phyloP scores from a whole-genome alignment of 2,113 vertebrate genomes.

The Xiphias gladius region DNA sequence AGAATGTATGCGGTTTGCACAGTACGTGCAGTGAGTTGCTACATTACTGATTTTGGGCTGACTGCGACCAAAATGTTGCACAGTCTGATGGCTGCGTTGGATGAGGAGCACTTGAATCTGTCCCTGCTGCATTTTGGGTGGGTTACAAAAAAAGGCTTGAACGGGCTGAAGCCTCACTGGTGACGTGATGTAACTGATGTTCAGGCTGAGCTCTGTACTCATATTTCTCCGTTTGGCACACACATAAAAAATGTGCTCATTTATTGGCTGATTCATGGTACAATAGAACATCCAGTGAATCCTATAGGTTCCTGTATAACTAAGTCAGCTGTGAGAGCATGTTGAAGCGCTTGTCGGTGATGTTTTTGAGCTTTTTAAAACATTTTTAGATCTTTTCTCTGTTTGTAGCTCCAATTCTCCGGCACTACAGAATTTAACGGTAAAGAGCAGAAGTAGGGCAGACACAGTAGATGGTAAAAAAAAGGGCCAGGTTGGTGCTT shows the following conservation, averaged over 20 bases:
- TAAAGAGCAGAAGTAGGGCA: conserved; percentile 52
- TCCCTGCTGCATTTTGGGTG: background rate
- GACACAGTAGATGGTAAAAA: conserved; percentile 20
- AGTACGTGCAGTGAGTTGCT: background rate
- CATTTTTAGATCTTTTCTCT: background rate
- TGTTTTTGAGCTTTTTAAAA: background rate
- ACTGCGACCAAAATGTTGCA: background rate
- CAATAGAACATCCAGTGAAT: background rate
- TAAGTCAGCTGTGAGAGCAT: background rate
- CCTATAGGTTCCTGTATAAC: conserved; percentile 23
- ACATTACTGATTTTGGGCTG: no score
- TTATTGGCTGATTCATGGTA: background rate
- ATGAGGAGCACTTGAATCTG: background rate
- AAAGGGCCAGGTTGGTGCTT: background rate
- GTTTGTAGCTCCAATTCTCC: background rate
- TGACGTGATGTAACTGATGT: background rate
- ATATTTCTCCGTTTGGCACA: background rate
- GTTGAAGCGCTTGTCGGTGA: background rate
- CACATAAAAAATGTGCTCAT: background rate
- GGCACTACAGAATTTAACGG: background rate
- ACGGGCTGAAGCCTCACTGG: background rate
- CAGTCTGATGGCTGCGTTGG: background rate
- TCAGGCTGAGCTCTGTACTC: background rate
- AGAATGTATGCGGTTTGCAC: background rate
- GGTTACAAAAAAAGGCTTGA: background rate